Evolutionary conservation across 2,797 vertebrate species (phyloP), one percentile per base, ranked within the genome.

Genomic region (Setipinna tenuifilis): DNA sequence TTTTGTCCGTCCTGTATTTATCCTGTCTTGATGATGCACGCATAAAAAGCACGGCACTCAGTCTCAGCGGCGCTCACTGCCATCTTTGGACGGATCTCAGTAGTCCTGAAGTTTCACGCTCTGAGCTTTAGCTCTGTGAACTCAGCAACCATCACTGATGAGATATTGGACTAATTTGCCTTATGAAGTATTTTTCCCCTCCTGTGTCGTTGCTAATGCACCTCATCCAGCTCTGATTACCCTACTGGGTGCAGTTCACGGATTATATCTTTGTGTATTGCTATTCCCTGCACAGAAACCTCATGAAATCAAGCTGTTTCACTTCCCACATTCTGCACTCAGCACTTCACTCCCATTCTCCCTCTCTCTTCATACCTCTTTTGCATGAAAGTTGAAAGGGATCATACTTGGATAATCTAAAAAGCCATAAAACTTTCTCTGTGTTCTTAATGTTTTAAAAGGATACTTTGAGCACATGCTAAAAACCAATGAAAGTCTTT

Each of bases 81-180:
- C 14, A 35, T 75, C 12, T 35, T 16, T 17, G 12, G 16, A 35
- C 31, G 28, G 12, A 41, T 17, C 68, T 75, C 31, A 41, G 35
- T 35, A 78, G 31, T 44, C 71, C 35, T 78, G 71, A 78, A 41
- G 71, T 44, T 19, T 19, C 35, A 19, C 16, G 31, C 16, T 75
- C 31, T 1, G 68, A 41, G 68, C 68, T 75, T 75, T 41, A 75
- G 68, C 68, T 75, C 68, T 75, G 68, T 75, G 28, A 78, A 78
- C 31, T 78, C 71, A 78, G 71, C 71, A 78, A 44, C 35, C 35
- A 44, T 78, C 17, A 78, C 19, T 78, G 35, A 41, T 78, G 71
- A 78, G 71, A 41, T 78, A 78, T 78, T 78, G 71, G 17, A 78
- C 71, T 78, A 78, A 78, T 78, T 78, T 78, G 71, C 71, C 71